Evolutionary conservation across 2,113 vertebrate species (phyloP).

Genomic region (Lasiurus borealis): DNA sequence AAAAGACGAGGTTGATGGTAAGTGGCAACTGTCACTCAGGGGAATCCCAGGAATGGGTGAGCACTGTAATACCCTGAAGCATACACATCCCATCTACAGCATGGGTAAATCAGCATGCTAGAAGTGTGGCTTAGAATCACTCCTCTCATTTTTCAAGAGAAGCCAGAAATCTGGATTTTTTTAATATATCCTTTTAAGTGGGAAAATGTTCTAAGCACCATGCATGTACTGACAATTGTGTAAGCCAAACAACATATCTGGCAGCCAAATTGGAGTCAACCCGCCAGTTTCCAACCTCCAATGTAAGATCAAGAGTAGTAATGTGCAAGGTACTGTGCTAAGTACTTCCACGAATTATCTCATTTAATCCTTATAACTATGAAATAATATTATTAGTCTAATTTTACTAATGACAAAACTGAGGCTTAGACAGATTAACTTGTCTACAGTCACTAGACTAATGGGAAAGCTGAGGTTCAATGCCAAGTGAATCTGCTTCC

Average conservation of each 20-base stretch:
- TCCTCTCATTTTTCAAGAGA: constrained; percentile 38
- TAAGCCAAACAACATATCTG: constrained; percentile 15
- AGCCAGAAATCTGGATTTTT: constrained; percentile 30
- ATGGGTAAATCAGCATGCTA: not conserved
- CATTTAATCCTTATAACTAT: not conserved
- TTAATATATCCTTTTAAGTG: constrained; percentile 22
- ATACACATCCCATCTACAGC: not conserved
- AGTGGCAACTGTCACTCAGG: not conserved
- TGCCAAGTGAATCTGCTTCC: not conserved
- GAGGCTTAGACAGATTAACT: not conserved
- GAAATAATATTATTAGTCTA: not conserved
- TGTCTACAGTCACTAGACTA: constrained; percentile 9
- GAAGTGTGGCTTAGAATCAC: constrained; percentile 6
- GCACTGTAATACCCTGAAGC: not conserved
- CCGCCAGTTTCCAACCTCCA: not conserved
- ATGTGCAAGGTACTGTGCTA: not conserved
- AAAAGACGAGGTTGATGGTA: not conserved
- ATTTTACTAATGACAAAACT: constrained; percentile 56
- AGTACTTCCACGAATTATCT: not conserved
- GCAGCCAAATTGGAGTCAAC: constrained; percentile 13
- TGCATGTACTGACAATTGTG: not conserved
- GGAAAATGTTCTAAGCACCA: constrained; percentile 4
- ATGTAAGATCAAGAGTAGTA: not conserved
- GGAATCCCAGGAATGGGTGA: too few relatives aligned
- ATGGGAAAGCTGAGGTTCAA: not conserved